Conservation (phyloP, 2,888 invertebrate genomes). For the Caenorhabditis sp. region DNA sequence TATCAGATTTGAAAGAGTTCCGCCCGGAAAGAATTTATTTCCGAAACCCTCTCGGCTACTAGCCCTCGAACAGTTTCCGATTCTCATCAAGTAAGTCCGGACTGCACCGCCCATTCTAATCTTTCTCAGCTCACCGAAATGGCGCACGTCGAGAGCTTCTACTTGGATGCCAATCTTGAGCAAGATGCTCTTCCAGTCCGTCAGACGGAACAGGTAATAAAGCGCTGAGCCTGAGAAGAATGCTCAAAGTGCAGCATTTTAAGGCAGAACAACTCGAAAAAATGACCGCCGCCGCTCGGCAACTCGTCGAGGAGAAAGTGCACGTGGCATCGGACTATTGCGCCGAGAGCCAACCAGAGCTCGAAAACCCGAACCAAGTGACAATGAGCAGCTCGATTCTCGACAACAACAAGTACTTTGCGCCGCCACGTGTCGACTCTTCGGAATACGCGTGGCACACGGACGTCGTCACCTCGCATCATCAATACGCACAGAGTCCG, state of each 20-base stretch:
- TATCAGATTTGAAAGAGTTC: too few relatives aligned
- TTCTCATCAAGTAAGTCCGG: conserved; percentile 28
- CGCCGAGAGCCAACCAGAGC: conserved; percentile 17
- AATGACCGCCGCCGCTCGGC: conserved; percentile 35
- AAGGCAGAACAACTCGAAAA: conserved; percentile 23
- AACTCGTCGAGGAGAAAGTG: conserved; percentile 13
- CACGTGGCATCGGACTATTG: conserved; percentile 39
- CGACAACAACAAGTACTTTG: conserved; percentile 47
- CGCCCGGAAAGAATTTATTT: conserved; percentile 4
- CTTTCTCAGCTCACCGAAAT: conserved; percentile 27
- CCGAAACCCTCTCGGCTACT: conserved; percentile 7
- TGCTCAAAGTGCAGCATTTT: conserved; percentile 10
- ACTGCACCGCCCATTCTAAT: too few relatives aligned
- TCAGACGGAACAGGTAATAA: neutral
- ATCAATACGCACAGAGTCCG: conserved; percentile 51
- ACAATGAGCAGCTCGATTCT: conserved; percentile 47
- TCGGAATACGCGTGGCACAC: conserved; percentile 41
- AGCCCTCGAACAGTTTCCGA: conserved; percentile 20
- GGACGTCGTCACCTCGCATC: conserved; percentile 31
- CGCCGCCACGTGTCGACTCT: conserved; percentile 29
- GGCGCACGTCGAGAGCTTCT: conserved; percentile 55
- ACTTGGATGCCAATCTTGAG: conserved; percentile 48
- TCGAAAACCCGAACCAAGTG: conserved; percentile 19
- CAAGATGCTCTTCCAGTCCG: conserved; percentile 18
- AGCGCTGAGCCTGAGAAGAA: conserved; percentile 15